phyloP scores from a whole-genome alignment of 37 sponge, comb jelly and placozoan genomes.

The Agelas oroides region DNA sequence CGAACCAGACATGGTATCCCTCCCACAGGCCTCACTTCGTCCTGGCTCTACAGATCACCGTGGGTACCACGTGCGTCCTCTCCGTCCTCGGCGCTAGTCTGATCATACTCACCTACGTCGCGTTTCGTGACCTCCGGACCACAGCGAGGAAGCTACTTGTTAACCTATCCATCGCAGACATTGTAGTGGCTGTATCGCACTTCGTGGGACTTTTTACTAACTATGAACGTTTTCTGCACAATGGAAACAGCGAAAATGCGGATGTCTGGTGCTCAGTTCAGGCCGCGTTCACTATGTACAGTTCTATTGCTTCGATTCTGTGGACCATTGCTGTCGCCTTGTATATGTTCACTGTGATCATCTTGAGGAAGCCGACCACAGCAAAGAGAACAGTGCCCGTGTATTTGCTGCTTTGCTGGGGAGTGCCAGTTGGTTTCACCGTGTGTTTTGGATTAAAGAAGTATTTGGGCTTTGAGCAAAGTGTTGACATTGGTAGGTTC shows the following conservation, averaged over 20 bases:
- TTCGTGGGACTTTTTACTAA: constrained; percentile 43
- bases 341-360: constrained; percentile 51
- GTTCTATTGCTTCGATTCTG: constrained; percentile 51
- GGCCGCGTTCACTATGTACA: constrained; percentile 41
- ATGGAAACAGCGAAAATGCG: neutral
- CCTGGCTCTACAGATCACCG: neutral
- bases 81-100: constrained; percentile 55
- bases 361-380: neutral
- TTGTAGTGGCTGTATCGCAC: constrained; percentile 41
- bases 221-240: constrained; percentile 20
- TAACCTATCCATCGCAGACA: constrained; percentile 70
- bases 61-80: constrained; percentile 45
- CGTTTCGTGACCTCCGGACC: constrained; percentile 65
- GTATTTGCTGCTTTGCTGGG: constrained; percentile 49
- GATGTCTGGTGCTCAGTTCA: constrained; percentile 32
- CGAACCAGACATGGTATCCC: neutral
- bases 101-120: constrained; percentile 68
- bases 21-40: neutral
- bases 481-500: constrained; percentile 29
- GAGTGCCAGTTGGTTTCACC: constrained; percentile 8
- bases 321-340: constrained; percentile 60
- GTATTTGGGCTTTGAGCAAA: constrained; percentile 26
- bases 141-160: constrained; percentile 52
- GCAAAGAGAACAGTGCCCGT: constrained; percentile 13
- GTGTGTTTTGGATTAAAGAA: neutral